Evolutionary conservation across 2,888 invertebrate genomes (phyloP).

Genomic region (Alentia gelatinosa): DNA sequence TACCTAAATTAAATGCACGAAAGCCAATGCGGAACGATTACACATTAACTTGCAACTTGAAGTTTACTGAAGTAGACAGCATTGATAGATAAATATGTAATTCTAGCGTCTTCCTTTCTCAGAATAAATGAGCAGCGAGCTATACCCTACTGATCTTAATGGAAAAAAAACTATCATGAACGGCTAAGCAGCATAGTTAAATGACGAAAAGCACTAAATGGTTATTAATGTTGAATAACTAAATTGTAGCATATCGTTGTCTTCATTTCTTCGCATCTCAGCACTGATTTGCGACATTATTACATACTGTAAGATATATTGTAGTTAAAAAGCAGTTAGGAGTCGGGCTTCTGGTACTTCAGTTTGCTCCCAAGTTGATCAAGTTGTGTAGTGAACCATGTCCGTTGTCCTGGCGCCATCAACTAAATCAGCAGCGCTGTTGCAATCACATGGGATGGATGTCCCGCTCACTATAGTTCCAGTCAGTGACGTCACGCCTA

Average conservation of each 20-base stretch:
- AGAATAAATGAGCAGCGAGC: background rate
- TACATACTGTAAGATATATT: too few species aligned
- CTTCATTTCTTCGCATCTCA: too few species aligned
- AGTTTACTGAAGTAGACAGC: slow-evolving; percentile 4
- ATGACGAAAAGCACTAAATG: background rate
- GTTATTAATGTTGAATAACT: too few species aligned
- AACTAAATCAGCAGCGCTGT: background rate
- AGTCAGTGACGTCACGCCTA: background rate
- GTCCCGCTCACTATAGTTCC: background rate
- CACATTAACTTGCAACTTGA: slow-evolving; percentile 33
- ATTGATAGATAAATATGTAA: background rate
- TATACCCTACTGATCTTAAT: background rate
- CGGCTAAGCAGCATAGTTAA: background rate
- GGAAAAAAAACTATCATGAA: background rate
- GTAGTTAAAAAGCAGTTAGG: slow-evolving; percentile 1
- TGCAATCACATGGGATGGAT: background rate
- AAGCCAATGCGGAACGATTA: slow-evolving; percentile 25
- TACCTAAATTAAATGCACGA: slow-evolving; percentile 1
- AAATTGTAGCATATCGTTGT: too few species aligned
- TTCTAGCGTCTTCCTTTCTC: background rate
- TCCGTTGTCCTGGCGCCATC: background rate
- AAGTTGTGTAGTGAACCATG: slow-evolving; percentile 10
- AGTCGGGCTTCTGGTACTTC: background rate
- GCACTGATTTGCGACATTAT: too few species aligned
- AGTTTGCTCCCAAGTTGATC: background rate